Percentiles rank a stretch among this genome's conserved stretches.
Evolutionary conservation across 2,888 invertebrate species (phyloP).

Genomic region (Gasteruption jaculator): DNA sequence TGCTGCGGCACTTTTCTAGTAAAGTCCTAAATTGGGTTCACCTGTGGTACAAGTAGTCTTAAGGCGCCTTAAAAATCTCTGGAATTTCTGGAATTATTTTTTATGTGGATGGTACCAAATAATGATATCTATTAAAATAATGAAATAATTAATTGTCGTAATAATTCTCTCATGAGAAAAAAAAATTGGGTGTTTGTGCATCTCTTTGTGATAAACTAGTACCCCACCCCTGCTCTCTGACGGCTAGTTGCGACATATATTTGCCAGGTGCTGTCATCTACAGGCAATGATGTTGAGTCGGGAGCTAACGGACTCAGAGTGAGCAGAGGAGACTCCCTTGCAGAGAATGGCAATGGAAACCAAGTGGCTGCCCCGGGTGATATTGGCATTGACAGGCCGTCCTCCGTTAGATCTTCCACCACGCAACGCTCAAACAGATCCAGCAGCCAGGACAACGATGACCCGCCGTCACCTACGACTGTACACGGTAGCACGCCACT

Average conservation of each 20-base stretch:
- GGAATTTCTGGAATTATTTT: too few relatives aligned
- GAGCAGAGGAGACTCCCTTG: constrained; percentile 47
- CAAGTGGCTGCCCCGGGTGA: constrained; percentile 38
- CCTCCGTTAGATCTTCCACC: constrained; percentile 43
- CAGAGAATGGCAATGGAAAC: constrained; percentile 40
- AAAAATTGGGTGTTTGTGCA: constrained; percentile 35
- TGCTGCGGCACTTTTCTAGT: too few relatives aligned
- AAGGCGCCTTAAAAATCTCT: too few relatives aligned
- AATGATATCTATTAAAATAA: too few relatives aligned
- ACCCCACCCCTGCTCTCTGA: constrained; percentile 52
- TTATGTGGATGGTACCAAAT: too few relatives aligned
- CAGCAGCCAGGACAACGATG: constrained; percentile 43
- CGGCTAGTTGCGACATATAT: constrained; percentile 53
- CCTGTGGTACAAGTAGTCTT: too few relatives aligned
- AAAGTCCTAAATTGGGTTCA: too few relatives aligned
- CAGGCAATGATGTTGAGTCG: constrained; percentile 54
- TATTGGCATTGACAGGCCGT: constrained; percentile 41
- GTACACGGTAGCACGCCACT: constrained; percentile 84
- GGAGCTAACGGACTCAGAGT: constrained; percentile 54
- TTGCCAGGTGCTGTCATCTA: constrained; percentile 55
- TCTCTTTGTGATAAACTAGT: constrained; percentile 47
- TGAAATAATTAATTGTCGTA: too few relatives aligned
- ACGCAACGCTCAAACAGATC: constrained; percentile 43
- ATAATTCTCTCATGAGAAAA: constrained; percentile 5
- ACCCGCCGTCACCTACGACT: constrained; percentile 52